These are phyloP conservation scores for Papilio xuthus DNA, from an alignment of 1,140 invertebrate genomes.

Conservation along the genomic window DNA sequence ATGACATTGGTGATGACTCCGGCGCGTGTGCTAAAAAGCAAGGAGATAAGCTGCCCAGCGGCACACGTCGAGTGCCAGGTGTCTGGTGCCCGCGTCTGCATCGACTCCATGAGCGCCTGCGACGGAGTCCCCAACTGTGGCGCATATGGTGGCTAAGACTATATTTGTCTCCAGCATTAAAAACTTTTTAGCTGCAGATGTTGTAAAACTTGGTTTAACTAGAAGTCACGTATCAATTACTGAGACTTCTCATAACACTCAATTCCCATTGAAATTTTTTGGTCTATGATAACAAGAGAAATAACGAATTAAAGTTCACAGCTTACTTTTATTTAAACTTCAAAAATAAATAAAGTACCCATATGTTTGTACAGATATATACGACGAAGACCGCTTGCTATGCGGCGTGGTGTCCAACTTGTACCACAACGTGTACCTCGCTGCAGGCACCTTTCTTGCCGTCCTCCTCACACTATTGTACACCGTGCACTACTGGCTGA, in stretches of 20 bases:
- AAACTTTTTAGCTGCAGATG: not conserved
- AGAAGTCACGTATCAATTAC: not conserved
- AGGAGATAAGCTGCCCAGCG: constrained; percentile 43
- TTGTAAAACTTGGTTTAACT: not conserved
- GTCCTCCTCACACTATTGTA: constrained; percentile 63
- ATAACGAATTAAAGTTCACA: not conserved
- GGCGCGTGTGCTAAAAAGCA: constrained; percentile 48
- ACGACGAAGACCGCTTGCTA: constrained; percentile 67
- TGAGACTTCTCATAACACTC: no score
- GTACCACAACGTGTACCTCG: constrained; percentile 60
- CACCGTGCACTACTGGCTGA: constrained; percentile 68
- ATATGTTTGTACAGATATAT: constrained; percentile 57
- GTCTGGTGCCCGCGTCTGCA: constrained; percentile 62
- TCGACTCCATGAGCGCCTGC: constrained; percentile 63
- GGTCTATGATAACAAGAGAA: not conserved
- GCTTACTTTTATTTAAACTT: not conserved
- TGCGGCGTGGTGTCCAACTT: constrained; percentile 51
- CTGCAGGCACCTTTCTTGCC: constrained; percentile 63
- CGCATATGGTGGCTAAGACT: constrained; percentile 52
- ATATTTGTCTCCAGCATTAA: not conserved
- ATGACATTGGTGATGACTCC: constrained; percentile 66
- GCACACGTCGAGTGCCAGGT: constrained; percentile 66
- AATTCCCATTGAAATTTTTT: no score
- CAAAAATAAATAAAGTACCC: not conserved
- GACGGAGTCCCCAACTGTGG: constrained; percentile 73